Conservation (phyloP, 2,113 vertebrate genomes). For the Dendropsophus ebraccatus region DNA sequence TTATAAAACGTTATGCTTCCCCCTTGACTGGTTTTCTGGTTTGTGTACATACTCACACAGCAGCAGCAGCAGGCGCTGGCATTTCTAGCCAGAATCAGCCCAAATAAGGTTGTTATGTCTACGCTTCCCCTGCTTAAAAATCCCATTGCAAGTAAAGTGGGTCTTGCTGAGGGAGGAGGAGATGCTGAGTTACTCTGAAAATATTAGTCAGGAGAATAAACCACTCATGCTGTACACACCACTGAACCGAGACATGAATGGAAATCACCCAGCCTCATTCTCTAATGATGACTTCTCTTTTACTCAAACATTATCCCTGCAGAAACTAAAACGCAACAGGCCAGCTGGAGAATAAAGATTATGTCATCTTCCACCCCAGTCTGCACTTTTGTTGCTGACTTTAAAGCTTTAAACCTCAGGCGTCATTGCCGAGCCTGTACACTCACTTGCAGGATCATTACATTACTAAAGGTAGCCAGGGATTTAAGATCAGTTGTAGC, state of each 20-base stretch:
- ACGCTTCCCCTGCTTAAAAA: conserved; percentile 18
- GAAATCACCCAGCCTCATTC: conserved; percentile 25
- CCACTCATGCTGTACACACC: conserved; percentile 15
- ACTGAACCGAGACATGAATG: conserved; percentile 39
- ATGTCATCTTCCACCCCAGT: neutral
- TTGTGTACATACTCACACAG: conserved; percentile 40
- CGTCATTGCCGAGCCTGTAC: neutral
- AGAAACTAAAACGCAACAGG: neutral
- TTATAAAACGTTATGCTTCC: neutral
- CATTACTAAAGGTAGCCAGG: neutral
- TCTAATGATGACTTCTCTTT: conserved; percentile 18
- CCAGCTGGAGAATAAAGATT: neutral
- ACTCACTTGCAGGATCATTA: neutral
- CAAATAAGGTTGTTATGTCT: conserved; percentile 56
- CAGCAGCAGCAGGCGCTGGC: conserved; percentile 11
- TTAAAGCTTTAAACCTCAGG: neutral
- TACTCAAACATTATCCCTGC: conserved; percentile 26
- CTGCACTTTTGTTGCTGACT: too few species aligned
- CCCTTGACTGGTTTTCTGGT: neutral
- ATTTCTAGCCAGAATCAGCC: conserved; percentile 45
- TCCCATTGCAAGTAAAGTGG: conserved; percentile 22
- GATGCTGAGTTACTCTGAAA: neutral
- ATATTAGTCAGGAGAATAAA: conserved; percentile 17
- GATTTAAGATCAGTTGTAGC: too few species aligned
- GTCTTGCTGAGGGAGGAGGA: conserved; percentile 18